A percentile compares a stretch with the other conserved stretches of the same genome.
These are phyloP conservation scores for Oenanthe melanoleuca DNA, from an alignment of 2,113 vertebrate genomes.

Conservation along the genomic window DNA sequence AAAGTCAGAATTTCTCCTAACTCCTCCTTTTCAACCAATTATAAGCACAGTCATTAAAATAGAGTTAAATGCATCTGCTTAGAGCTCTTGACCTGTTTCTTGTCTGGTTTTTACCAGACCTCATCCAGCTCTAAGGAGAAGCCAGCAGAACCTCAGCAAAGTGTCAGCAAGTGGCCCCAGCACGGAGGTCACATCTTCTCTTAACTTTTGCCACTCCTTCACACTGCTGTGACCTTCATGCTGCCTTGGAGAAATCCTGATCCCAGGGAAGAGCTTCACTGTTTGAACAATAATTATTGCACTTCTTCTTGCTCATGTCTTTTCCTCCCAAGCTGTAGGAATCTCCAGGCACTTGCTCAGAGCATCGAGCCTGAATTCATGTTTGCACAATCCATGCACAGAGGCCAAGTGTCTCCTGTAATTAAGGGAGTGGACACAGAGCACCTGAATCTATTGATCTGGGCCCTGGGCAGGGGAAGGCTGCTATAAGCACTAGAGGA, in stretches of 20 bases:
- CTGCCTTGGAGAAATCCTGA: background rate
- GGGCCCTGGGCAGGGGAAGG: background rate
- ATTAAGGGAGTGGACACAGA: background rate
- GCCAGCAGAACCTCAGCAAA: background rate
- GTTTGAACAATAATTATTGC: background rate
- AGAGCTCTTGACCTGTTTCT: background rate
- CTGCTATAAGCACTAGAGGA: background rate
- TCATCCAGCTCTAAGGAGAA: background rate
- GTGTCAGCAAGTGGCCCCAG: fast-evolving
- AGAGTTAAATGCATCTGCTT: background rate
- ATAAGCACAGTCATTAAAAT: background rate
- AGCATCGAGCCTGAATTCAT: background rate
- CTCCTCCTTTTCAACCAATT: background rate
- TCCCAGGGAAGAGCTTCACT: background rate
- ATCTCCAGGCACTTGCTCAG: background rate
- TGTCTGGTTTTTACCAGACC: fast-evolving
- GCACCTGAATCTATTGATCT: constrained; percentile 8
- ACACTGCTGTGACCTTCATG: background rate
- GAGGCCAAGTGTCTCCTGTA: background rate
- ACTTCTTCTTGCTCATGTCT: background rate
- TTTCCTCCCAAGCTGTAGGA: background rate
- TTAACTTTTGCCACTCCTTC: fast-evolving
- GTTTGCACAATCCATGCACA: background rate
- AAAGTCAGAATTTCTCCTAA: background rate
- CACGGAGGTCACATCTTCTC: fast-evolving